phyloP scores from a whole-genome alignment of 2,113 vertebrate genomes.

The Tachysurus fulvidraco region DNA sequence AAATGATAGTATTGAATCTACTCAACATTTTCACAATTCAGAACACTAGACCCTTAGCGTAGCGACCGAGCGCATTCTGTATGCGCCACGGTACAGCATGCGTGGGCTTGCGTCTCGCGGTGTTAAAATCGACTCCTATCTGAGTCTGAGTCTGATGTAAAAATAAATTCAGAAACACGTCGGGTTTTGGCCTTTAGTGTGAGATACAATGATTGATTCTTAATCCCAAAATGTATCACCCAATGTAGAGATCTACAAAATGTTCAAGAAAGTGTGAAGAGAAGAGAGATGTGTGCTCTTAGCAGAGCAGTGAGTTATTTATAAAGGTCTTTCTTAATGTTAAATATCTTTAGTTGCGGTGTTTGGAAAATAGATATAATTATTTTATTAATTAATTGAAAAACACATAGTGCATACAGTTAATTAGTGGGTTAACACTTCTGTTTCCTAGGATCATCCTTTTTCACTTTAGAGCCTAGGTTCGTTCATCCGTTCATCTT shows the following conservation, averaged over 20 bases:
- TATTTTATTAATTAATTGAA: no score
- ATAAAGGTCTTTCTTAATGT: neutral
- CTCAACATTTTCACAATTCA: neutral
- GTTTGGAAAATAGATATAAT: neutral
- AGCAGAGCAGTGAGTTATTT: neutral
- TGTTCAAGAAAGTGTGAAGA: neutral
- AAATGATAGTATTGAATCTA: neutral
- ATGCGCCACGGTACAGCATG: neutral
- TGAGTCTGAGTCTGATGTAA: neutral
- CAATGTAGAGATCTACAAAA: neutral
- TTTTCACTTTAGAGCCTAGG: no score
- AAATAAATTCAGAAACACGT: neutral
- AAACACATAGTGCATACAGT: neutral
- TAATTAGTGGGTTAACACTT: neutral
- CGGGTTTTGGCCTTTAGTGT: neutral
- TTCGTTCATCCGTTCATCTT: no score
- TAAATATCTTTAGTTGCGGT: neutral
- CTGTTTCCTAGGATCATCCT: neutral
- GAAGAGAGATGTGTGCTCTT: neutral
- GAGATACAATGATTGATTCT: neutral
- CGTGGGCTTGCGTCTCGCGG: neutral
- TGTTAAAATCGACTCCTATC: neutral
- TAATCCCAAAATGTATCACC: neutral
- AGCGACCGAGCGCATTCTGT: neutral
- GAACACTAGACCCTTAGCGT: neutral